Evolutionary conservation across 1,140 invertebrate species (phyloP).

Genomic region (Triops longicaudatus): DNA sequence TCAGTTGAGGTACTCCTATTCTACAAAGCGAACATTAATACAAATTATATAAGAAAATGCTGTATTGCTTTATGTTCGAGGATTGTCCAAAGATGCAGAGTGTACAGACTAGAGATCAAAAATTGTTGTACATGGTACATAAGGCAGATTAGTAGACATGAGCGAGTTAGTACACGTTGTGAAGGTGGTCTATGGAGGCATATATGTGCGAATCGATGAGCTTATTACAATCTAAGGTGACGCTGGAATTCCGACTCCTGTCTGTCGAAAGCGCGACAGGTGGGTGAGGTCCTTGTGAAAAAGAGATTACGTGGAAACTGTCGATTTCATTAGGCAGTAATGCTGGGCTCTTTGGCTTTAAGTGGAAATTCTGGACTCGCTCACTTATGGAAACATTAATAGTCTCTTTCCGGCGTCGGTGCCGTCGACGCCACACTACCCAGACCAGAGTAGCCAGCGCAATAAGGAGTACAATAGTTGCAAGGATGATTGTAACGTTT

Average conservation of each 20-base stretch:
- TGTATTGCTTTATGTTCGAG: not conserved
- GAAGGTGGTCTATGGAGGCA: not conserved
- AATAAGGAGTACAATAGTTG: not conserved
- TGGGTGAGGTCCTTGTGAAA: constrained; percentile 1
- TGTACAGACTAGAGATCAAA: constrained; percentile 6
- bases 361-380: not conserved
- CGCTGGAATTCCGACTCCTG: not conserved
- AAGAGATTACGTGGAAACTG: not conserved
- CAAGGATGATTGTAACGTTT: not conserved
- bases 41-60: not conserved
- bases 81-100: not conserved
- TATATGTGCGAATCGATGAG: not conserved
- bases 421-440: not conserved
- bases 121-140: not conserved
- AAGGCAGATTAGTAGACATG: not conserved
- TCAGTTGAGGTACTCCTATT: not conserved
- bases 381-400: not conserved
- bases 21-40: not conserved
- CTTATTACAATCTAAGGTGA: not conserved
- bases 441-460: not conserved
- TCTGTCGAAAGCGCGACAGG: not conserved
- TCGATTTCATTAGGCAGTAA: not conserved
- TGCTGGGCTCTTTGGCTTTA: not conserved
- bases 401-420: not conserved
- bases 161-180: not conserved